Conservation (phyloP, 2,113 vertebrate species). For the Erpornis zantholeuca region DNA sequence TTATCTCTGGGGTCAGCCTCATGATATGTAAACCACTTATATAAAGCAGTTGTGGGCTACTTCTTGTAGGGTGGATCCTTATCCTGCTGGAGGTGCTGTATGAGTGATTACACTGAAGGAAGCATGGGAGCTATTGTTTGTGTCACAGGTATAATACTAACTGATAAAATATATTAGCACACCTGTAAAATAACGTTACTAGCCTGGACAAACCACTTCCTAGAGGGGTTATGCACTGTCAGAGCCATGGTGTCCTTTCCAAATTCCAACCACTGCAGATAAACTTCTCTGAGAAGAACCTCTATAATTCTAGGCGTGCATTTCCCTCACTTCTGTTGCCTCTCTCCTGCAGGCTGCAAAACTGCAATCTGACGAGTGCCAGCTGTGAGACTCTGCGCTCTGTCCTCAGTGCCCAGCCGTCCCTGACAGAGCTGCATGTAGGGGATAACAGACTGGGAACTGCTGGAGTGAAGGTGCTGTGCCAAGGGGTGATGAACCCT, state of each 20-base stretch:
- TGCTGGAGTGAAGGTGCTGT: constrained; percentile 65
- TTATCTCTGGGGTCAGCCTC: not conserved
- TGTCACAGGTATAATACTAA: not conserved
- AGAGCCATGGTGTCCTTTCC: not conserved
- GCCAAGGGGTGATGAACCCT: constrained; percentile 69
- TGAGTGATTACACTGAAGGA: not conserved
- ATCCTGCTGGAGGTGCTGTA: not conserved
- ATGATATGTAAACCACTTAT: not conserved
- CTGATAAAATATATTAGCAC: not conserved
- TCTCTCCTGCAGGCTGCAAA: constrained; percentile 60
- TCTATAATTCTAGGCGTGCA: not conserved
- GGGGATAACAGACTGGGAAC: constrained; percentile 68
- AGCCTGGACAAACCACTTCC: not conserved
- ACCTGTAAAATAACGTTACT: not conserved
- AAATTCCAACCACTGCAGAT: not conserved
- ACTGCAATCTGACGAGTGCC: constrained; percentile 63
- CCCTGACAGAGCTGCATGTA: constrained; percentile 63
- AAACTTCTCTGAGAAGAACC: not conserved
- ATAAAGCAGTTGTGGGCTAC: not conserved
- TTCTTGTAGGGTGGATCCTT: not conserved
- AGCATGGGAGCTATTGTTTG: not conserved
- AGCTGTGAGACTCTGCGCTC: constrained; percentile 56
- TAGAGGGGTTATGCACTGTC: not conserved
- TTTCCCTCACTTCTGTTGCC: not conserved
- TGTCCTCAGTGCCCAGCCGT: not conserved